Evolutionary conservation across 2,888 invertebrate genomes (phyloP).

Genomic region (Labia minor): DNA sequence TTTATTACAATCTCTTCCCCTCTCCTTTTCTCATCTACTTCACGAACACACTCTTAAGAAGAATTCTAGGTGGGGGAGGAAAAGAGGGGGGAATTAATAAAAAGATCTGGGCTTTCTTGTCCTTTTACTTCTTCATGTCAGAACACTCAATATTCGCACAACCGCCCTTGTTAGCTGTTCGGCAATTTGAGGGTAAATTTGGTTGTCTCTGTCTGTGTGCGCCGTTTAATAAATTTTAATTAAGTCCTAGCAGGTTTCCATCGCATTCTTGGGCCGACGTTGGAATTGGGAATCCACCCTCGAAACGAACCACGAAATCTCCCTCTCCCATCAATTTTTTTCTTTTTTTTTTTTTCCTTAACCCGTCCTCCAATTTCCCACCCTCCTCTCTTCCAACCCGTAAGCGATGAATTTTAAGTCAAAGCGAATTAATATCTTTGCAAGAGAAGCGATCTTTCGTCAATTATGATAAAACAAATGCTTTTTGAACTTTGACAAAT

Average conservation of each 20-base stretch:
- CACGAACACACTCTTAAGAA: too few relatives aligned
- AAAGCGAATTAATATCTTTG: background rate
- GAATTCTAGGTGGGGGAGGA: too few relatives aligned
- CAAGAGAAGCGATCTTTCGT: background rate
- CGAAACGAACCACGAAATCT: background rate
- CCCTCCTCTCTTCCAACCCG: background rate
- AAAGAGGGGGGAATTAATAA: too few relatives aligned
- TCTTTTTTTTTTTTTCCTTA: background rate
- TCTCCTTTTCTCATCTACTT: too few relatives aligned
- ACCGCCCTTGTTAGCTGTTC: conserved; percentile 8
- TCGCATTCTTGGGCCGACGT: background rate
- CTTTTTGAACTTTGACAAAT: conserved; percentile 14
- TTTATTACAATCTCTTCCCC: too few relatives aligned
- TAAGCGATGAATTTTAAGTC: background rate
- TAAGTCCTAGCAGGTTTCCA: conserved; percentile 5
- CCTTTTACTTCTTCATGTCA: background rate
- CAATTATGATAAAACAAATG: conserved; percentile 8
- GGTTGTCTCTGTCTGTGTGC: background rate
- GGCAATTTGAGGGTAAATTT: conserved; percentile 3
- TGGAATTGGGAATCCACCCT: conserved; percentile 13
- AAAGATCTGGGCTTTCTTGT: too few relatives aligned
- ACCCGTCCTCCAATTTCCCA: too few relatives aligned
- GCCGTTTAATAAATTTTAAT: conserved; percentile 8
- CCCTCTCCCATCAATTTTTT: background rate
- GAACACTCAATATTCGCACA: conserved; percentile 1